Base-by-base conservation (phyloP, 2,113 vertebrate genomes). In the Pygoscelis antarcticus region DNA sequence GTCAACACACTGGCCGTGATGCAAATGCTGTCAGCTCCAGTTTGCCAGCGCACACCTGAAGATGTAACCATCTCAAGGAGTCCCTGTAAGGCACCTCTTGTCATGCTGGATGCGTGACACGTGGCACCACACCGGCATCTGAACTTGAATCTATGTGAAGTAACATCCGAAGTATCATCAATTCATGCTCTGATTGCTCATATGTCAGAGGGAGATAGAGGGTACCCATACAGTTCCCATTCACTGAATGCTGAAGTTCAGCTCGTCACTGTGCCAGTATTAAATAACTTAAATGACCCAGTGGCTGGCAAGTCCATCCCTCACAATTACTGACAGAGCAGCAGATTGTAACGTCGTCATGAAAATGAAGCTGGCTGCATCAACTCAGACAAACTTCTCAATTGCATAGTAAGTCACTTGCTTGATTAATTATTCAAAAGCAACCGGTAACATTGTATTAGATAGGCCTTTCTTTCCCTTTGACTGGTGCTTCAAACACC, bases 391-490 rank as follows among this genome's bases (percentile, higher is more conserved):
- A 89, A 92, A 86, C 34, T 69, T 91, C 91, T 95, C 93, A 82
- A 66, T 23, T 84, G 80, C 68, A 82, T 57, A 93, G 44, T 40
- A 58, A 25, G 47, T 69, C 0, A 4, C 69, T 82, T 81, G 76
- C 83, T 83, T 92, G 71, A 36, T 95, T 92, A 95, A 96, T 96
- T 97, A 96, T 96, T 96, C 70, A 91, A 95, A 94, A 89, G 66
- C 74, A 94, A 91, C 57, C 69, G 61, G 91, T 85, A 97, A 91
- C 40, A 69, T 10, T 91, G 89, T 79, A 87, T 69, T 40, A 89
- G 77, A 65, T 34, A 72, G 74, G 66, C 49, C 62, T 92, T 94
- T 91, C 69, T 92, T 89, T 94, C 70, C 49, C 44, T 95, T 90
- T 83, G 58, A 77, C 27, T 75, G 74, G 32, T 84, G 83, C 81